A percentile compares a stretch with the other conserved stretches of the same genome.
Evolutionary conservation across 2,888 invertebrate genomes (phyloP).

Genomic region (Lasioglossum leucozonium): DNA sequence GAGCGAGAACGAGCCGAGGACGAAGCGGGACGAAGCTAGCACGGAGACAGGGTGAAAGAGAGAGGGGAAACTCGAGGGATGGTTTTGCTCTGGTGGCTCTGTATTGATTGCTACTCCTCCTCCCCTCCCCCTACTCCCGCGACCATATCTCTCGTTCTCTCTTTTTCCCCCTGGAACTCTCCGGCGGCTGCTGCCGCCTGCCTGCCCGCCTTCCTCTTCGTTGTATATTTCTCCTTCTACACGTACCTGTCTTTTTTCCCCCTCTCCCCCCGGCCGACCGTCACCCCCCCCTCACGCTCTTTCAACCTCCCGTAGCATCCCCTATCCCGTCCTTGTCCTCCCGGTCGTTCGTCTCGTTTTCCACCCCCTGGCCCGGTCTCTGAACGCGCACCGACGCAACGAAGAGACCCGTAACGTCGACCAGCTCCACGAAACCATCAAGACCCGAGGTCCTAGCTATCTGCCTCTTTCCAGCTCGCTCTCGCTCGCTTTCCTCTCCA

Average conservation of each 20-base stretch:
- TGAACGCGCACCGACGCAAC: slow-evolving; percentile 49
- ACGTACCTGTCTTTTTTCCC: slow-evolving; percentile 54
- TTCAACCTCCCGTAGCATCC: slow-evolving; percentile 22
- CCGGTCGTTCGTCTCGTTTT: slow-evolving; percentile 18
- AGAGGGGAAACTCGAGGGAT: slow-evolving; percentile 75
- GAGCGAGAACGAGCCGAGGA: slow-evolving; percentile 41
- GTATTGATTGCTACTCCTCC: slow-evolving; percentile 83
- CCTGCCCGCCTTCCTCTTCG: slow-evolving; percentile 35
- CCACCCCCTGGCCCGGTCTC: slow-evolving; percentile 22
- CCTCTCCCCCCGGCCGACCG: slow-evolving; percentile 26
- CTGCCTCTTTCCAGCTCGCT: no score
- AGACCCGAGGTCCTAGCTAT: slow-evolving; percentile 67
- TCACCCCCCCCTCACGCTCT: background rate
- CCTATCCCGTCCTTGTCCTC: slow-evolving; percentile 37
- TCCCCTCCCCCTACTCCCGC: slow-evolving; percentile 70
- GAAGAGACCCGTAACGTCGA: slow-evolving; percentile 65
- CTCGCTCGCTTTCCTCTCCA: background rate
- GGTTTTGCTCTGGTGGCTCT: slow-evolving; percentile 82
- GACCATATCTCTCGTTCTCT: slow-evolving; percentile 67
- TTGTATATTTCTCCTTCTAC: slow-evolving; percentile 58
- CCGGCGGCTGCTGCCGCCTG: slow-evolving; percentile 22
- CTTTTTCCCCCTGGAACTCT: slow-evolving; percentile 64
- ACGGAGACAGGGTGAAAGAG: background rate
- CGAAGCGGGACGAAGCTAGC: background rate
- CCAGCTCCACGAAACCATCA: slow-evolving; percentile 68